Percentiles rank a stretch among this genome's conserved stretches.
These are phyloP conservation scores for Caenorhabditis parvicauda DNA, from an alignment of 2,888 invertebrate species.

Conservation along the genomic window DNA sequence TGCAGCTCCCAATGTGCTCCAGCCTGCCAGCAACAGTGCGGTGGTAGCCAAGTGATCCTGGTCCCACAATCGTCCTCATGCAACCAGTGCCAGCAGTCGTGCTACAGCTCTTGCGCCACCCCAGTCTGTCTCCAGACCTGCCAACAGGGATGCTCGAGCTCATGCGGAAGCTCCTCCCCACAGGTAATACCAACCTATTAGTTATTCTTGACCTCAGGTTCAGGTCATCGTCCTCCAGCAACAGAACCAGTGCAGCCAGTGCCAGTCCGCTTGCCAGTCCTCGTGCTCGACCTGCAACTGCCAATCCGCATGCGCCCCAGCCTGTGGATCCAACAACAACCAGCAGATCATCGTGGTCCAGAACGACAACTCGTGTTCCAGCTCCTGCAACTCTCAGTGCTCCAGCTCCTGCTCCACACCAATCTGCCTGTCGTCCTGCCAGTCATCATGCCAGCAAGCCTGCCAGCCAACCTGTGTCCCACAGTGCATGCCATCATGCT, in stretches of 20 bases:
- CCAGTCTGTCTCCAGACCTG: conserved; percentile 38
- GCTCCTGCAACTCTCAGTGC: conserved; percentile 41
- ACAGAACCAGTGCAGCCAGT: conserved; percentile 35
- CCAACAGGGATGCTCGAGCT: conserved; percentile 25
- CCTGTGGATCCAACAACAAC: conserved; percentile 32
- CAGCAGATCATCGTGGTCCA: conserved; percentile 29
- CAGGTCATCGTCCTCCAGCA: conserved; percentile 30
- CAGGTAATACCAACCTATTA: conserved; percentile 6
- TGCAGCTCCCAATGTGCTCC: conserved; percentile 39
- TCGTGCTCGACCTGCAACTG: conserved; percentile 43
- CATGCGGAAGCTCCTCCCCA: conserved; percentile 28
- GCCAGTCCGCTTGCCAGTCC: conserved; percentile 35
- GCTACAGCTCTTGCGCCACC: conserved; percentile 34
- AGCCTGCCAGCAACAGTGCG: conserved; percentile 45
- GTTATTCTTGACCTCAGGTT: background rate
- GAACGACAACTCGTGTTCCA: conserved; percentile 34
- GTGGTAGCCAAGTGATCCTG: conserved; percentile 23
- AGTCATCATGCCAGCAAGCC: conserved; percentile 37
- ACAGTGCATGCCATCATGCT: conserved; percentile 41
- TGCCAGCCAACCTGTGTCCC: conserved; percentile 36
- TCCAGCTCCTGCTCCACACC: conserved; percentile 37
- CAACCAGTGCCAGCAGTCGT: conserved; percentile 44
- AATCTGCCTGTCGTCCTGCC: conserved; percentile 37
- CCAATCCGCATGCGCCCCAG: conserved; percentile 34
- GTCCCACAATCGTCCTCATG: conserved; percentile 31